Evolutionary conservation across 2,113 vertebrate genomes (phyloP).

Genomic region (Sturnus vulgaris): DNA sequence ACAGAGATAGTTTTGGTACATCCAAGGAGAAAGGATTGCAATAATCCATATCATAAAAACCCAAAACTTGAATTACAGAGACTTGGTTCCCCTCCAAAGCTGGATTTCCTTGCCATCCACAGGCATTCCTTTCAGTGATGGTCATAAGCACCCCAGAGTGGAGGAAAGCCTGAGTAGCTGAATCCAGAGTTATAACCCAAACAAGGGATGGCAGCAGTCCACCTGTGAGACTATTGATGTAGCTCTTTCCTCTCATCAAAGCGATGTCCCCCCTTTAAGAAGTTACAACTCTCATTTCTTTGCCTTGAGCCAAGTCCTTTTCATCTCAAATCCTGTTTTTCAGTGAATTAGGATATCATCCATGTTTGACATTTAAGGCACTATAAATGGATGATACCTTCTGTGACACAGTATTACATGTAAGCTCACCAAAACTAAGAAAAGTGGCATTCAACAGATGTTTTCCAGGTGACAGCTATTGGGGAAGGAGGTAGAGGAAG

Average conservation of each 20-base stretch:
- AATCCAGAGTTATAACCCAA: neutral
- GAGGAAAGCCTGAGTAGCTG: neutral
- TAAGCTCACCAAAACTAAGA: neutral
- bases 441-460: neutral
- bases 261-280: neutral
- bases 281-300: neutral
- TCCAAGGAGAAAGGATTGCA: neutral
- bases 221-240: neutral
- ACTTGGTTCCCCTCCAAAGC: neutral
- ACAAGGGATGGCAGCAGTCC: neutral
- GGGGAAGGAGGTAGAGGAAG: neutral
- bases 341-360: neutral
- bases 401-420: neutral
- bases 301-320: neutral
- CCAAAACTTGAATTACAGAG: neutral
- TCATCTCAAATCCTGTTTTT: neutral
- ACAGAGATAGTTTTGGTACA: neutral
- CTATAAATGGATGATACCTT: rapidly evolving
- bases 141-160: neutral
- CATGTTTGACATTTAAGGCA: neutral
- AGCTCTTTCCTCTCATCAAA: neutral
- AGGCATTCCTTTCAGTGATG: neutral
- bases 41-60: neutral
- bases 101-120: neutral
- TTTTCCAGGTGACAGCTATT: neutral